These are phyloP conservation scores for Hydrotaea diabolus DNA, from an alignment of 2,888 invertebrate species.

Conservation along the genomic window DNA sequence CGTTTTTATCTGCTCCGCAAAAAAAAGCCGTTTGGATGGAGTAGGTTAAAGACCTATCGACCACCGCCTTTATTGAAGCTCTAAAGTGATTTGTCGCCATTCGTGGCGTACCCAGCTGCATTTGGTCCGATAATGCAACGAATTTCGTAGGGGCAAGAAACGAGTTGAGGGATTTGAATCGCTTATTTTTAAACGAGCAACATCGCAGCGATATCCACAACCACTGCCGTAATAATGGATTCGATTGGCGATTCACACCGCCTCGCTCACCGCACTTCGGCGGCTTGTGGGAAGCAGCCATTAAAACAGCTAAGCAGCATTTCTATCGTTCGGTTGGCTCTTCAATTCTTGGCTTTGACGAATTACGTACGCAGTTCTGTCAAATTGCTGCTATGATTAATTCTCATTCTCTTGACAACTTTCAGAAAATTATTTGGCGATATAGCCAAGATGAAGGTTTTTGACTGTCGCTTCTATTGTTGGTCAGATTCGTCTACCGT, in stretches of 20 bases:
- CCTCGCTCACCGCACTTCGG: constrained; percentile 59
- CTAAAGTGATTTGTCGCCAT: constrained; percentile 35
- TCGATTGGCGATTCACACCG: constrained; percentile 54
- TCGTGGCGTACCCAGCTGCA: constrained; percentile 14
- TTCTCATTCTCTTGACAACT: too few relatives aligned
- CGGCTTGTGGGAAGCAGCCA: constrained; percentile 38
- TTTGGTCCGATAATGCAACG: constrained; percentile 39
- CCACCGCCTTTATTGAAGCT: constrained; percentile 49
- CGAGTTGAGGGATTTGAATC: constrained; percentile 38
- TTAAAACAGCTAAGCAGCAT: constrained; percentile 47
- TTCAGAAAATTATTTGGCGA: constrained; percentile 16
- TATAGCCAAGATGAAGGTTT: background rate
- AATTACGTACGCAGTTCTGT: constrained; percentile 60
- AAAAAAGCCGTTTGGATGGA: constrained; percentile 51
- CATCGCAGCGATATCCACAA: constrained; percentile 8
- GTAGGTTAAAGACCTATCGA: constrained; percentile 48
- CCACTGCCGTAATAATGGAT: constrained; percentile 32
- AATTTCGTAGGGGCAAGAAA: constrained; percentile 57
- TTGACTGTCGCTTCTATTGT: constrained; percentile 35
- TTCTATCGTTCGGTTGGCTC: constrained; percentile 53
- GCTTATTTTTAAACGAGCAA: constrained; percentile 25
- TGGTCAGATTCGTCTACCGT: constrained; percentile 58
- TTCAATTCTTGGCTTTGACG: constrained; percentile 17
- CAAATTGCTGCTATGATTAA: constrained; percentile 60
- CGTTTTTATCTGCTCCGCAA: constrained; percentile 49